Percentiles rank a stretch among this genome's conserved stretches.
Evolutionary conservation across 2,888 invertebrate species (phyloP).

Genomic region (Formica aserva): DNA sequence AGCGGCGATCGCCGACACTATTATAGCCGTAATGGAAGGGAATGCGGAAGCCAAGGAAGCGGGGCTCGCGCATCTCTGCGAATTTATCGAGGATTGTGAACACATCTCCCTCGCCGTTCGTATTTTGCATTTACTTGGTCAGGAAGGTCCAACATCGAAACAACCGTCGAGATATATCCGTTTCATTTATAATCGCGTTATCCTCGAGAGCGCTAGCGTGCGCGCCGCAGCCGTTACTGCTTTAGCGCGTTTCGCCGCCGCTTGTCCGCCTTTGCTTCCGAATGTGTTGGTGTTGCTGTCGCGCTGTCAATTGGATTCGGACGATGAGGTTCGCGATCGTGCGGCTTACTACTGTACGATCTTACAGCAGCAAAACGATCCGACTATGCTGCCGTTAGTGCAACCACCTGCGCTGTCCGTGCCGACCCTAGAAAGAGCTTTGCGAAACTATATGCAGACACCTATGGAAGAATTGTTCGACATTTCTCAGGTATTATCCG

Average conservation of each 20-base stretch:
- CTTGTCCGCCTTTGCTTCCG: conserved; percentile 94
- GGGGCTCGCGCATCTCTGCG: conserved; percentile 98
- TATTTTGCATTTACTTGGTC: conserved; percentile 97
- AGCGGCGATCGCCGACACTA: conserved; percentile 98
- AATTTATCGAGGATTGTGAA: conserved; percentile 99
- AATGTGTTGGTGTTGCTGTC: conserved; percentile 94
- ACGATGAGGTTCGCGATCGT: conserved; percentile 99
- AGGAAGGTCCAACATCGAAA: conserved; percentile 98
- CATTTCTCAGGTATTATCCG: conserved; percentile 80
- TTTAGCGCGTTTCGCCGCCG: conserved; percentile 98
- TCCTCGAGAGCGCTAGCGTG: conserved; percentile 98
- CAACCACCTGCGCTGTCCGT: conserved; percentile 87
- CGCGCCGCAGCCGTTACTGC: conserved; percentile 99
- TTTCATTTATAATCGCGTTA: conserved; percentile 96
- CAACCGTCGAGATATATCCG: conserved; percentile 95
- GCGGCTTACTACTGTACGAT: conserved; percentile 98
- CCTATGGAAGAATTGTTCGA: conserved; percentile 91
- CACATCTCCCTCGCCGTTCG: conserved; percentile 98
- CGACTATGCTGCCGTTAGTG: conserved; percentile 79
- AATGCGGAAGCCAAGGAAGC: conserved; percentile 99
- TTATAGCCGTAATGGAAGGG: conserved; percentile 98
- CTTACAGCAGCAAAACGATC: conserved; percentile 87
- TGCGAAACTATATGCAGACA: conserved; percentile 93
- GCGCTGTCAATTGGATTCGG: conserved; percentile 97
- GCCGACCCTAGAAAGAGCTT: conserved; percentile 94